A percentile compares a stretch with the other conserved stretches of the same genome.
These are phyloP conservation scores for Cerceris ruficornis DNA, from an alignment of 2,888 invertebrate genomes.

Conservation along the genomic window DNA sequence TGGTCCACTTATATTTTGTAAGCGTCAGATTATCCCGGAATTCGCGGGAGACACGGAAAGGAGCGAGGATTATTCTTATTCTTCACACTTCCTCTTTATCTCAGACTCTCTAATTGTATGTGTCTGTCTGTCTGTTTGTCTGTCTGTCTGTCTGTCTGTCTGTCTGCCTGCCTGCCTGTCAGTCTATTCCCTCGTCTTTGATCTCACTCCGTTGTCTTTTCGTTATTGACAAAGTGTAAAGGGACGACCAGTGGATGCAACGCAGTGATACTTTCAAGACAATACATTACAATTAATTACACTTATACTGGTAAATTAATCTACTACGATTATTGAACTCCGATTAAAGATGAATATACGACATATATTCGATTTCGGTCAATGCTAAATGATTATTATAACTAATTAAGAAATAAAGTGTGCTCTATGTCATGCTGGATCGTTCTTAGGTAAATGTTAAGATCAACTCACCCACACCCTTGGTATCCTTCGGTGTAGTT, in stretches of 20 bases:
- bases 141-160: background rate
- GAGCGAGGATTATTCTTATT: slow-evolving; percentile 10
- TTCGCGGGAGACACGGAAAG: slow-evolving; percentile 31
- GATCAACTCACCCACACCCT: background rate
- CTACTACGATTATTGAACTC: slow-evolving; percentile 78
- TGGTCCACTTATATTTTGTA: slow-evolving; percentile 68
- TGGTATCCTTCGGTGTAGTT: no score
- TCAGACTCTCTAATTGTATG: background rate
- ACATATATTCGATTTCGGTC: slow-evolving; percentile 76
- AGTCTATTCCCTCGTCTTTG: slow-evolving; percentile 1
- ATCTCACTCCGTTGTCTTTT: slow-evolving; percentile 25
- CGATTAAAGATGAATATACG: slow-evolving; percentile 73
- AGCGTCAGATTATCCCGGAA: slow-evolving; percentile 61
- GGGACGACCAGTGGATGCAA: slow-evolving; percentile 78
- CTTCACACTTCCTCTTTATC: slow-evolving; percentile 1
- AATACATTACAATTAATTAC: slow-evolving; percentile 81
- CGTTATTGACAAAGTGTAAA: slow-evolving; percentile 54
- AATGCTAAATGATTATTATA: slow-evolving; percentile 80
- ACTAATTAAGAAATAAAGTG: slow-evolving; percentile 80
- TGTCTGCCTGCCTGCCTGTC: background rate
- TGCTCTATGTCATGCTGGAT: slow-evolving; percentile 78
- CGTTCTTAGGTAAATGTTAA: background rate
- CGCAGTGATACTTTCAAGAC: slow-evolving; percentile 80
- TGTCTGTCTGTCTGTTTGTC: background rate
- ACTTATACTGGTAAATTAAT: slow-evolving; percentile 80